Evolutionary conservation across 2,888 invertebrate species (phyloP).

Genomic region (Orthosia cruda): DNA sequence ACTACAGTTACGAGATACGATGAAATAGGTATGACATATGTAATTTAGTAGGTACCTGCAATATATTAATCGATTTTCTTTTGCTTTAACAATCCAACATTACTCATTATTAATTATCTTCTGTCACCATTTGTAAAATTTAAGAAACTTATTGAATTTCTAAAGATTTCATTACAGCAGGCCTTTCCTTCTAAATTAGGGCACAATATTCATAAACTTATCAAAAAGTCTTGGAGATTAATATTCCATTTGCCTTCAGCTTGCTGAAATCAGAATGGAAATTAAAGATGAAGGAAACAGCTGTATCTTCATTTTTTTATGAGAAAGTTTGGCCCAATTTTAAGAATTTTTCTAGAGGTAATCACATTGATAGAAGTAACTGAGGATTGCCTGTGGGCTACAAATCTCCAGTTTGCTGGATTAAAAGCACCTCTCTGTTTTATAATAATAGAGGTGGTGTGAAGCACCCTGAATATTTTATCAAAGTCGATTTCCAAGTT

Average conservation of each 20-base stretch:
- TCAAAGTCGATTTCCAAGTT: conserved; percentile 71
- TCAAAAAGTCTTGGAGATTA: conserved; percentile 63
- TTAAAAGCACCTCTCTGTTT: conserved; percentile 84
- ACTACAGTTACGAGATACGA: no score
- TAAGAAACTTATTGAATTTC: conserved; percentile 51
- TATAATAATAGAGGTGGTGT: conserved; percentile 80
- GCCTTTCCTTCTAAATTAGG: conserved; percentile 57
- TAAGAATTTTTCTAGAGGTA: conserved; percentile 12
- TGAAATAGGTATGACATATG: no score
- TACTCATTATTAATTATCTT: conserved; percentile 12
- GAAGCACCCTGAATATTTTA: conserved; percentile 78
- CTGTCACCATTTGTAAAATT: conserved; percentile 38
- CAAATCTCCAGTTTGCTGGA: conserved; percentile 87
- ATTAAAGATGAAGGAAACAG: conserved; percentile 38
- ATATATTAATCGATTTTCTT: not conserved
- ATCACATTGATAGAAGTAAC: conserved; percentile 25
- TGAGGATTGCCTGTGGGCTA: conserved; percentile 70
- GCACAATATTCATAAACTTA: conserved; percentile 59
- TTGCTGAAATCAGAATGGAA: conserved; percentile 23
- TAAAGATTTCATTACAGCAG: conserved; percentile 65
- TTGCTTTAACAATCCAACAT: not conserved
- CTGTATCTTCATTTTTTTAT: conserved; percentile 8
- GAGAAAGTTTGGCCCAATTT: conserved; percentile 4
- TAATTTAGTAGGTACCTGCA: not conserved
- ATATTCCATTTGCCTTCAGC: conserved; percentile 41